phyloP scores from a whole-genome alignment of 1,140 invertebrate species.

The Campoletis sonorensis region DNA sequence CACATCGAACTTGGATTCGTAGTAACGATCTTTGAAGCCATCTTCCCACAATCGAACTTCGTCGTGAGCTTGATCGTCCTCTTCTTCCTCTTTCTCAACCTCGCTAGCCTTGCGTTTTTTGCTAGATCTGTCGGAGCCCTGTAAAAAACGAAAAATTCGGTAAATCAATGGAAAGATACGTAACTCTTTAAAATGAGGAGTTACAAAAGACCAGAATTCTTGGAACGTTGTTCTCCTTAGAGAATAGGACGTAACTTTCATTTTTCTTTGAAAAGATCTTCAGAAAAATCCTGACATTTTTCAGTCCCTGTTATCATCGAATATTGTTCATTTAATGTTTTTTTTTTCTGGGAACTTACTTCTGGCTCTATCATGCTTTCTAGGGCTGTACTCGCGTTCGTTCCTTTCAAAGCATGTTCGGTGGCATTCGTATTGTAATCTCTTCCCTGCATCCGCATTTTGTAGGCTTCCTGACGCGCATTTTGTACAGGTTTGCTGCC shows the following conservation, averaged over 20 bases:
- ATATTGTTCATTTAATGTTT: too few relatives aligned
- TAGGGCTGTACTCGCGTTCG: slow-evolving; percentile 66
- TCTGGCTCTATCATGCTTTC: slow-evolving; percentile 74
- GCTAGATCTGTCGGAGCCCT: slow-evolving; percentile 60
- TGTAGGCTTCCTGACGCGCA: slow-evolving; percentile 83
- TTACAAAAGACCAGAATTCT: too few relatives aligned
- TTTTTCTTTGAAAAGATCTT: too few relatives aligned
- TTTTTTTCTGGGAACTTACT: slow-evolving; percentile 47
- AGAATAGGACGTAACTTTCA: too few relatives aligned
- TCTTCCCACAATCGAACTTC: slow-evolving; percentile 98
- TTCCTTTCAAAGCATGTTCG: slow-evolving; percentile 58
- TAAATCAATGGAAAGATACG: not conserved
- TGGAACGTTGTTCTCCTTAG: too few relatives aligned
- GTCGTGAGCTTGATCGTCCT: slow-evolving; percentile 91
- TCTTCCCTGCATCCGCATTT: slow-evolving; percentile 78
- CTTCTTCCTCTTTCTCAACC: slow-evolving; percentile 76
- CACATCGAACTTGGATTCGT: slow-evolving; percentile 98
- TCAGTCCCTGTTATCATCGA: too few relatives aligned
- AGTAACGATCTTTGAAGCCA: slow-evolving; percentile 99
- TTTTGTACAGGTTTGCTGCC: slow-evolving; percentile 78
- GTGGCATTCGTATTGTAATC: slow-evolving; percentile 63
- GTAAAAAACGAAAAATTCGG: not conserved
- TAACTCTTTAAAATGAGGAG: not conserved
- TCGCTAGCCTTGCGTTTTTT: slow-evolving; percentile 77
- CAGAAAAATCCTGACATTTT: too few relatives aligned